Percentiles rank a stretch among this genome's conserved stretches.
Conservation (phyloP, 2,888 invertebrate genomes). For the Lithodes maja region DNA sequence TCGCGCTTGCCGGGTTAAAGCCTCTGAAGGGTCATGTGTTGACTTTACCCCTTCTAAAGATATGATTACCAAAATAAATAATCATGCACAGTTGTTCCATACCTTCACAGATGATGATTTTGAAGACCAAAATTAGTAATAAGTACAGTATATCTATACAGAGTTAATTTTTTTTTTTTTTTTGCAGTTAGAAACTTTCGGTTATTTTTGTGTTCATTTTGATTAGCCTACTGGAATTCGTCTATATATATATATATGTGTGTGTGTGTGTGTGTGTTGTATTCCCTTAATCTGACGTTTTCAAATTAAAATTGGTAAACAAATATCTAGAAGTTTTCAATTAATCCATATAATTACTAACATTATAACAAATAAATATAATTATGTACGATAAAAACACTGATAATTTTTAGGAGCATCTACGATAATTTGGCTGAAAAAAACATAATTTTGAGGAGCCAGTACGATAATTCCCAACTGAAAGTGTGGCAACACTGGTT, state of each 20-base stretch:
- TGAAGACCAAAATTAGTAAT: not conserved
- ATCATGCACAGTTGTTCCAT: constrained; percentile 22
- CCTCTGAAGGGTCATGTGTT: constrained; percentile 6
- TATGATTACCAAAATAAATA: not conserved
- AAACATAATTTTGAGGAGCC: constrained; percentile 10
- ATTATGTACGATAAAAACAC: not conserved
- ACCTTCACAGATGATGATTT: constrained; percentile 11
- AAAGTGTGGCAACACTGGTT: constrained; percentile 5
- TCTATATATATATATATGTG: not conserved
- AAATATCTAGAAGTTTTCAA: constrained; percentile 6
- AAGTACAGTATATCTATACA: constrained; percentile 5
- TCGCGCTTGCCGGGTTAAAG: too few species aligned
- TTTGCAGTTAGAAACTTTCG: not conserved
- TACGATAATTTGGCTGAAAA: not conserved
- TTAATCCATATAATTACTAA: constrained; percentile 2
- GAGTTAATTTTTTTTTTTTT: not conserved
- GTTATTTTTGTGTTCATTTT: not conserved
- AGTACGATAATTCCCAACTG: constrained; percentile 21
- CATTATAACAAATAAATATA: not conserved
- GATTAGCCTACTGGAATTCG: not conserved
- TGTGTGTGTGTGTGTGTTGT: not conserved
- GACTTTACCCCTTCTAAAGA: constrained; percentile 11
- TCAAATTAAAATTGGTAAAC: constrained; percentile 25
- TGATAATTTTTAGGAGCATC: too few species aligned
- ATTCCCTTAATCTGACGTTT: not conserved